A percentile compares a stretch with the other conserved stretches of the same genome.
Conservation (phyloP, 2,888 invertebrate species). For the Vesta saturnalis region DNA sequence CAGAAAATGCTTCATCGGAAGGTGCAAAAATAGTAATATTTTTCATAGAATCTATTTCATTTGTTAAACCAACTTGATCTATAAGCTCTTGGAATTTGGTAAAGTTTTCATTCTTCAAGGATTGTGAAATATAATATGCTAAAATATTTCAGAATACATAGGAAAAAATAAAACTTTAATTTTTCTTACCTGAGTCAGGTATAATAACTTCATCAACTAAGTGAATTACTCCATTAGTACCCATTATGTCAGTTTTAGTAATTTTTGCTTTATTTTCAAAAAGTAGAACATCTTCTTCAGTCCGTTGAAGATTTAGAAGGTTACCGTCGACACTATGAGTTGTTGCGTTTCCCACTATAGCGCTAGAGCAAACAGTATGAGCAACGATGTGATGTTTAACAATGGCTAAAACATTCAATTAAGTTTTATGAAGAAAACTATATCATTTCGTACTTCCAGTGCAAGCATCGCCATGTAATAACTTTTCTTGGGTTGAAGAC, state of each 20-base stretch:
- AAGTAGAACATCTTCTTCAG: conserved; percentile 64
- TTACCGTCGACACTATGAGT: conserved; percentile 65
- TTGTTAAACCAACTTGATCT: conserved; percentile 66
- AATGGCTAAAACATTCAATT: conserved; percentile 64
- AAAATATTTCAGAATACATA: conserved; percentile 18
- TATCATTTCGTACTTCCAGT: conserved; percentile 63
- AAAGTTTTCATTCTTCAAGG: conserved; percentile 69
- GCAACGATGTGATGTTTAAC: conserved; percentile 74
- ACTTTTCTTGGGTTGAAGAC: conserved; percentile 63
- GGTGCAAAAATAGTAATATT: conserved; percentile 74
- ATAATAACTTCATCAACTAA: conserved; percentile 73
- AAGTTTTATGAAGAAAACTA: not conserved
- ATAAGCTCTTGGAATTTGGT: conserved; percentile 68
- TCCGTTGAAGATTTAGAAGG: conserved; percentile 63
- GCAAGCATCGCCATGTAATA: conserved; percentile 69
- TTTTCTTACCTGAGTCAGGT: conserved; percentile 67
- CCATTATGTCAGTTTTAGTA: conserved; percentile 70
- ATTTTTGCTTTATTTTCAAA: conserved; percentile 70
- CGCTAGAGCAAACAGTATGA: conserved; percentile 73
- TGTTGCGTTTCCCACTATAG: conserved; percentile 66
- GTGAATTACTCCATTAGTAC: conserved; percentile 79
- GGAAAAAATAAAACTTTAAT: conserved; percentile 3
- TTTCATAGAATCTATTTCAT: conserved; percentile 67
- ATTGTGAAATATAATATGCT: conserved; percentile 58
- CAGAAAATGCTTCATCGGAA: conserved; percentile 70